Evolutionary conservation across 2,888 invertebrate species (phyloP).

Genomic region (Epinotia ramella): DNA sequence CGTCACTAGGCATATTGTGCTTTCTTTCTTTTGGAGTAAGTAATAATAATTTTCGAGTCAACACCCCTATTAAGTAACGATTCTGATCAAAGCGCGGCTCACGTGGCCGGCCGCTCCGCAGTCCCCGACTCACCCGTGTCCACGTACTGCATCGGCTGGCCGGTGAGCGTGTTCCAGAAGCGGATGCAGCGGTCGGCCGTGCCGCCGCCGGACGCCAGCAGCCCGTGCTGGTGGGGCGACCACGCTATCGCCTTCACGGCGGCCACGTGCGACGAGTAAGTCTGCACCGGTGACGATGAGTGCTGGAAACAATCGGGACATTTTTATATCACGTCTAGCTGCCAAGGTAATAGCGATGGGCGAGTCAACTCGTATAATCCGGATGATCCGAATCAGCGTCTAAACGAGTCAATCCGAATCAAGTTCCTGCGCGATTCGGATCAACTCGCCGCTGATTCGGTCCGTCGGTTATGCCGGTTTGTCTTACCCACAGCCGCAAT

Average conservation of each 20-base stretch:
- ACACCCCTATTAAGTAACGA: no score
- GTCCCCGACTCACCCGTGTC: conserved; percentile 90
- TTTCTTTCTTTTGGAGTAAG: no score
- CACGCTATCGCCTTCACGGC: conserved; percentile 99
- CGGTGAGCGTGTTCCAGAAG: conserved; percentile 99
- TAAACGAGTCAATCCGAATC: no score
- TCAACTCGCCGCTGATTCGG: no score
- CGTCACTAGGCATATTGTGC: no score
- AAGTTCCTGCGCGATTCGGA: no score
- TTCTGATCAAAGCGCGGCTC: background rate
- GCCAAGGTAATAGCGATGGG: no score
- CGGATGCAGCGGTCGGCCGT: conserved; percentile 98
- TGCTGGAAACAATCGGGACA: conserved; percentile 83
- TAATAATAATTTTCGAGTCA: no score
- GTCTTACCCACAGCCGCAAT: no score
- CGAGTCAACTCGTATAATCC: no score
- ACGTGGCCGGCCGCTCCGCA: background rate
- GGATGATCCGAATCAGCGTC: no score
- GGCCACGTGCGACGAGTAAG: conserved; percentile 98
- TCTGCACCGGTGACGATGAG: conserved; percentile 95
- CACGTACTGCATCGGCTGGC: conserved; percentile 99
- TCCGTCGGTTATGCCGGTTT: no score
- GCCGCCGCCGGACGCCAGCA: conserved; percentile 99
- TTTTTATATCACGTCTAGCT: background rate
- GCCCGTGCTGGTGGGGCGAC: conserved; percentile 99